phyloP scores from a whole-genome alignment of 2,888 invertebrate genomes.

The Rhagonycha lutea region DNA sequence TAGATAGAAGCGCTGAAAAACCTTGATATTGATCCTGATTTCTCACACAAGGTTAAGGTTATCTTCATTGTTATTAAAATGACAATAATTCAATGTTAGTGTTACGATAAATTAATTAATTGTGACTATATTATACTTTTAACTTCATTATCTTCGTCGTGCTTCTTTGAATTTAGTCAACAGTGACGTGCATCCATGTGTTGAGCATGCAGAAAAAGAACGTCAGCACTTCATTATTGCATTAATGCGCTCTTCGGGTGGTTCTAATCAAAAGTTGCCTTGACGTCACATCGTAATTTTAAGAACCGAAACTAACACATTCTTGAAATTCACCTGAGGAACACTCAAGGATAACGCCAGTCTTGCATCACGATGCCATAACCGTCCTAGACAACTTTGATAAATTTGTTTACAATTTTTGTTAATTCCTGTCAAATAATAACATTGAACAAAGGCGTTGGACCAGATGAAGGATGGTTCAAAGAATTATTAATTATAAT shows the following conservation, averaged over 20 bases:
- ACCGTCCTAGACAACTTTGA: background rate
- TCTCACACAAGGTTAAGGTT: constrained; percentile 21
- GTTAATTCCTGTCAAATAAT: background rate
- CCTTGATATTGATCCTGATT: constrained; percentile 24
- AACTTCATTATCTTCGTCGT: background rate
- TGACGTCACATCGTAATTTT: background rate
- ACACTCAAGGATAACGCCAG: background rate
- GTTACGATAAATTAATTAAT: constrained; percentile 8
- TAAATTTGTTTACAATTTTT: background rate
- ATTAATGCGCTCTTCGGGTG: background rate
- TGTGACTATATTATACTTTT: background rate
- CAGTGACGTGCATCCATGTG: background rate
- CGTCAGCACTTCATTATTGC: background rate
- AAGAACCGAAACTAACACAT: background rate
- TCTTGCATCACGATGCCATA: background rate
- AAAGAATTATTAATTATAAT: too few relatives aligned
- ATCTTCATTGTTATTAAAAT: constrained; percentile 17
- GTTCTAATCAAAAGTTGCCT: background rate
- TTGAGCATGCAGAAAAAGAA: background rate
- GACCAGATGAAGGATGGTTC: background rate
- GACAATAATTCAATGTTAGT: constrained; percentile 14
- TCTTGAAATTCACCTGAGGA: background rate
- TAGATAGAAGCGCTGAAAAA: constrained; percentile 9
- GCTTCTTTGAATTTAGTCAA: background rate
- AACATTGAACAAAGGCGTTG: background rate